A percentile compares a stretch with the other conserved stretches of the same genome.
These are phyloP conservation scores for Myiotriccus ornatus DNA, from an alignment of 2,797 vertebrate genomes.

Conservation along the genomic window DNA sequence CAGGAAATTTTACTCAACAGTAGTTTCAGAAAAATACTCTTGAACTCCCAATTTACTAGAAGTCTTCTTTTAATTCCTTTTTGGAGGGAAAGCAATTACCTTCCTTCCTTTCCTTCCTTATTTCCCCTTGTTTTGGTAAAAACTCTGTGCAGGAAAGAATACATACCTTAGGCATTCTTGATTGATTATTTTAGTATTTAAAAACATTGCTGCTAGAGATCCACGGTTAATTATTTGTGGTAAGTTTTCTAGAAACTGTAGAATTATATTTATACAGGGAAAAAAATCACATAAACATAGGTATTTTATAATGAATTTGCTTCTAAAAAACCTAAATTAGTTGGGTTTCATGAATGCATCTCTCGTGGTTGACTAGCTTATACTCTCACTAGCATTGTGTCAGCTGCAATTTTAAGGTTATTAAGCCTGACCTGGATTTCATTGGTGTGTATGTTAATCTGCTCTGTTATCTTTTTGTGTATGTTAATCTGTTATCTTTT, in stretches of 20 bases:
- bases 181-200: not conserved
- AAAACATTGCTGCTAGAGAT: not conserved
- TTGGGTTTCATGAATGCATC: not conserved
- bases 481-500: conserved; percentile 23
- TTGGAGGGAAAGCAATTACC: not conserved
- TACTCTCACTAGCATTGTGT: not conserved
- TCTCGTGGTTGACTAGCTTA: conserved; percentile 8
- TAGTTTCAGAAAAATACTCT: not conserved
- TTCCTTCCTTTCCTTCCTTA: not conserved
- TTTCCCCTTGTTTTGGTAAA: not conserved
- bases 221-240: not conserved
- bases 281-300: not conserved
- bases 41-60: not conserved
- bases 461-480: not conserved
- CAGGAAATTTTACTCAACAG: not conserved
- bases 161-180: not conserved
- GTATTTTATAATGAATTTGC: not conserved
- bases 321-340: not conserved
- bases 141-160: not conserved
- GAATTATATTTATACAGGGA: not conserved
- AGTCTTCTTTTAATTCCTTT: not conserved
- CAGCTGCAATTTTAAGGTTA: conserved; percentile 30
- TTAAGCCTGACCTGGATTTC: conserved; percentile 61
- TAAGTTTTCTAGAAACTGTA: not conserved
- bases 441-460: conserved; percentile 42